Percentiles rank a stretch among this genome's conserved stretches.
phyloP scores from a whole-genome alignment of 2,113 vertebrate species.

The Indri indri region DNA sequence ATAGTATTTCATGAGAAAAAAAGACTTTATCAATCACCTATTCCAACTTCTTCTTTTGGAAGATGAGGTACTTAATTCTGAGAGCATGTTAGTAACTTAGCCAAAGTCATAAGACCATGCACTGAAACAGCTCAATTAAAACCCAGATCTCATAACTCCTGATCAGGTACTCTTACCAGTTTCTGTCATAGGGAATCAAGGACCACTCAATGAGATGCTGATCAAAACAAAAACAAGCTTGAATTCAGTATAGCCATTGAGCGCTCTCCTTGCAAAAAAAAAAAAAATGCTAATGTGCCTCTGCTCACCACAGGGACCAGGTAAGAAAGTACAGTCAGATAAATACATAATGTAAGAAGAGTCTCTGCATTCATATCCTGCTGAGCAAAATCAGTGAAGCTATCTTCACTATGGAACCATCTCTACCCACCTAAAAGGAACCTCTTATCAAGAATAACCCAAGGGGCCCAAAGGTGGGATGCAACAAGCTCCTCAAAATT shows the following conservation, averaged over 20 bases:
- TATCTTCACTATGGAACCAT: not conserved
- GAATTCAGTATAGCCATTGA: not conserved
- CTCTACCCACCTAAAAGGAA: not conserved
- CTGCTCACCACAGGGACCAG: rapidly evolving
- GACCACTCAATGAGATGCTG: not conserved
- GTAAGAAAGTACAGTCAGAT: not conserved
- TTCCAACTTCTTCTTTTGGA: not conserved
- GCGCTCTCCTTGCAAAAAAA: not conserved
- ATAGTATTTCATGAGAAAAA: not conserved
- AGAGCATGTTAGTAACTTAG: not conserved
- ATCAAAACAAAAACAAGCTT: not conserved
- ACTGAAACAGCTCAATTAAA: not conserved
- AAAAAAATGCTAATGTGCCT: not conserved
- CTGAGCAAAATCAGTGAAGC: not conserved
- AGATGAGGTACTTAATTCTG: not conserved
- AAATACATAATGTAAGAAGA: not conserved
- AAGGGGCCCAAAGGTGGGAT: not conserved
- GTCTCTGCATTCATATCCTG: not conserved
- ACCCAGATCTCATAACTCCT: not conserved
- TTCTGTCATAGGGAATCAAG: not conserved
- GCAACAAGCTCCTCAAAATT: not conserved
- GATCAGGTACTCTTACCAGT: not conserved
- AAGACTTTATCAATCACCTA: not conserved
- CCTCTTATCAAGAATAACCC: not conserved
- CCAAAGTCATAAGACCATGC: not conserved